These are phyloP conservation scores for Mastacembelus armatus DNA, from an alignment of 2,797 vertebrate genomes.

Conservation along the genomic window DNA sequence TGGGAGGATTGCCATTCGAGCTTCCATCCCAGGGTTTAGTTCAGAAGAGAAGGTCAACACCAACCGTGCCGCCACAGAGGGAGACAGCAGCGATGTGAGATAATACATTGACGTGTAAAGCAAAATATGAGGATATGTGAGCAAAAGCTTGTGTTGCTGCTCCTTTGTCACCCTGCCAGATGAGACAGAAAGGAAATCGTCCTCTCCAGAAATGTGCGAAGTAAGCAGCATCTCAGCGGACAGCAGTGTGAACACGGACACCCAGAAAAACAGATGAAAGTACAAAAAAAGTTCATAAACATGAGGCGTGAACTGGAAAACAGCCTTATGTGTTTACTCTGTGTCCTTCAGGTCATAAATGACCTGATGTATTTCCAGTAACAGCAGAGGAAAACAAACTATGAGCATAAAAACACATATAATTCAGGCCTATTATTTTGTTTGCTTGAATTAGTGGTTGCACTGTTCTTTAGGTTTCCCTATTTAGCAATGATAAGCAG, in stretches of 20 bases:
- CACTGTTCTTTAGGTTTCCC: no score
- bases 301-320: conserved; percentile 5
- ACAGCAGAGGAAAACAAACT: not conserved
- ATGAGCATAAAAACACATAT: not conserved
- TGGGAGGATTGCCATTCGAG: conserved; percentile 41
- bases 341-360: not conserved
- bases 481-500: no score
- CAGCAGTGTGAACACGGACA: conserved; percentile 8
- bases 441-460: no score
- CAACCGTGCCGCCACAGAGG: not conserved
- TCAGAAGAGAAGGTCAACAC: conserved; percentile 47
- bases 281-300: not conserved
- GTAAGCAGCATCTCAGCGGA: conserved; percentile 43
- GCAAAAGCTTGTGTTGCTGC: conserved; percentile 20
- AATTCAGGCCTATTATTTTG: no score
- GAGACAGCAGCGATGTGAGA: conserved; percentile 2
- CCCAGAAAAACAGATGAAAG: conserved; percentile 1
- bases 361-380: not conserved
- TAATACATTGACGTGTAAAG: conserved; percentile 32
- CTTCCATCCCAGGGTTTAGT: not conserved
- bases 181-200: conserved; percentile 46
- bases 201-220: conserved; percentile 41
- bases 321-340: not conserved
- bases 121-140: not conserved
- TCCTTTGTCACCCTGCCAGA: conserved; percentile 54